Conservation (phyloP, 2,113 vertebrate genomes). For the Furnarius figulus region DNA sequence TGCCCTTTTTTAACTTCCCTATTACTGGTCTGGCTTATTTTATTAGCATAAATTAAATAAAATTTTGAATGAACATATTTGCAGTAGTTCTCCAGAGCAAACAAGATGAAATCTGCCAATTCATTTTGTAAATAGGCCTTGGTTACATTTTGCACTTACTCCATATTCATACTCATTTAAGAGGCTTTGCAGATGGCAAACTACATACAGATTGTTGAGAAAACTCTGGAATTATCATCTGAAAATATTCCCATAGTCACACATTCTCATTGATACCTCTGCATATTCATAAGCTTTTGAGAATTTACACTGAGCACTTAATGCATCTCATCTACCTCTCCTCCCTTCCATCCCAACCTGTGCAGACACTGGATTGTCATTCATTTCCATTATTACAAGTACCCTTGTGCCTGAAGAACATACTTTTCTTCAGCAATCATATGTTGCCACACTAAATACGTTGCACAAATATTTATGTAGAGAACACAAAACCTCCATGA, state of each 20-base stretch:
- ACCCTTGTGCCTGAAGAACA: neutral
- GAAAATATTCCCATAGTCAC: neutral
- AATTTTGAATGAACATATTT: constrained; percentile 63
- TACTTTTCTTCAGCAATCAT: neutral
- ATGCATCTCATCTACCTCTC: neutral
- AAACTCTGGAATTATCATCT: constrained; percentile 16
- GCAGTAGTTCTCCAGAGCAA: constrained; percentile 46
- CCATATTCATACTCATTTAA: constrained; percentile 56
- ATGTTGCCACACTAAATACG: neutral
- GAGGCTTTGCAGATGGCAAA: constrained; percentile 59
- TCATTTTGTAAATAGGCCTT: constrained; percentile 62
- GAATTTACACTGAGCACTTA: neutral
- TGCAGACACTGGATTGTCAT: neutral
- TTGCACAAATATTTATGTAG: neutral
- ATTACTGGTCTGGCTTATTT: constrained; percentile 30
- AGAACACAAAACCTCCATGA: neutral
- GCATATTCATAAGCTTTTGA: neutral
- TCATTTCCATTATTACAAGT: neutral
- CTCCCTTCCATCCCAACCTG: neutral
- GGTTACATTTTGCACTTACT: constrained; percentile 11
- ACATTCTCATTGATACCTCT: neutral
- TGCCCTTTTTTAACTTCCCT: neutral
- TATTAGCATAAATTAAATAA: constrained; percentile 56
- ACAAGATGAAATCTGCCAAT: constrained; percentile 55
- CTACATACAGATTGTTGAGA: constrained; percentile 10